Percentiles rank a stretch among this genome's conserved stretches.
Conservation (phyloP, 2,888 invertebrate species). For the Horisme vitalbata region DNA sequence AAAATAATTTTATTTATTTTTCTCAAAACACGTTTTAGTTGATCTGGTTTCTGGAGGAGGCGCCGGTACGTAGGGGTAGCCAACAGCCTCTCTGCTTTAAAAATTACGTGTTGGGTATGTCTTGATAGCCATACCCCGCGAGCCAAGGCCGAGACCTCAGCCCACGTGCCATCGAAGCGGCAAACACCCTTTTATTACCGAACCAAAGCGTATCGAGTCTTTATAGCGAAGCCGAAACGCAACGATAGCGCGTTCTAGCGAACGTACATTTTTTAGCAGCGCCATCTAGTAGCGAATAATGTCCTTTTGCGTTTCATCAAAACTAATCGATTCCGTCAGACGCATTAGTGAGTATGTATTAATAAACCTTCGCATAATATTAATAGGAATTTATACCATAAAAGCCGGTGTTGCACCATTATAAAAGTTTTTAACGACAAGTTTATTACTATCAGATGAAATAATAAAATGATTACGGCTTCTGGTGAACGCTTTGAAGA, state of each 20-base stretch:
- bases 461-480: constrained; percentile 12
- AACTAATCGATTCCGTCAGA: no score
- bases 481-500: constrained; percentile 2
- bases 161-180: constrained; percentile 87
- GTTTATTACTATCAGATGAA: constrained; percentile 1
- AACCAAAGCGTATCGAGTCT: not conserved
- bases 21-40: no score
- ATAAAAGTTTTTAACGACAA: no score
- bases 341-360: no score
- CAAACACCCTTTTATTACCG: constrained; percentile 86
- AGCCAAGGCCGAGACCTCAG: constrained; percentile 70
- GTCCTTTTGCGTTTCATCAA: no score
- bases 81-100: constrained; percentile 87
- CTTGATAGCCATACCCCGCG: constrained; percentile 93
- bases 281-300: constrained; percentile 18
- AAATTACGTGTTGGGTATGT: constrained; percentile 93
- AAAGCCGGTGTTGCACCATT: no score
- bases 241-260: constrained; percentile 11
- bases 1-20: no score
- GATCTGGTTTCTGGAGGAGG: constrained; percentile 68
- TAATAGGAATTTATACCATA: no score
- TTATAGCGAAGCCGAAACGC: constrained; percentile 1
- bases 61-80: constrained; percentile 87
- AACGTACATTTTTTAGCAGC: constrained; percentile 1
- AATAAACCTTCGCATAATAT: no score